Percentiles rank a stretch among this genome's conserved stretches.
These are phyloP conservation scores for Sporophila hypoxantha DNA, from an alignment of 2,113 vertebrate genomes.

Conservation along the genomic window DNA sequence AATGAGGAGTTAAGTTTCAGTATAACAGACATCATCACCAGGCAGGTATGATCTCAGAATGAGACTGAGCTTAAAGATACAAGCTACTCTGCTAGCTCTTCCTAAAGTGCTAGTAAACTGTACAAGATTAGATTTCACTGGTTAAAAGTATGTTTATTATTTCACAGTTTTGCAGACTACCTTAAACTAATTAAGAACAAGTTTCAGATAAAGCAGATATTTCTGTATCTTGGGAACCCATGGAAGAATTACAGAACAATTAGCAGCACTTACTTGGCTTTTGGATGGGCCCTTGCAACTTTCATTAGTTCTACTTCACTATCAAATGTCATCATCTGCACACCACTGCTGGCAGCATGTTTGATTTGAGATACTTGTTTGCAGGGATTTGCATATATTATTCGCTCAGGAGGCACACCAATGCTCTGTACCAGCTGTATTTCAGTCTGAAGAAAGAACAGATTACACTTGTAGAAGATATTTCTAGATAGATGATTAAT, in stretches of 20 bases:
- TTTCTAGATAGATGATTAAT: background rate
- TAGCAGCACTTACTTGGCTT: slow-evolving; percentile 84
- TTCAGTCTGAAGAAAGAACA: slow-evolving; percentile 76
- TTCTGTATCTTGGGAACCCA: background rate
- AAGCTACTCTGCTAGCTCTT: background rate
- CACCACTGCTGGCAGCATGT: slow-evolving; percentile 88
- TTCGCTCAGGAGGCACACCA: slow-evolving; percentile 85
- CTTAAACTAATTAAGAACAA: background rate
- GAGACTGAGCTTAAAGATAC: background rate
- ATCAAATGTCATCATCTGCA: slow-evolving; percentile 98
- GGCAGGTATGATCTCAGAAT: background rate
- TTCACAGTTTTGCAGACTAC: background rate
- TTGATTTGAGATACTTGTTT: slow-evolving; percentile 98
- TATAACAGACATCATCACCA: background rate
- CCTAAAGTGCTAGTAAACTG: background rate
- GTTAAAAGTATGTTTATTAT: background rate
- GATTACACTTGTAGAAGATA: background rate
- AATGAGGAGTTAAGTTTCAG: background rate
- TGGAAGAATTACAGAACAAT: background rate
- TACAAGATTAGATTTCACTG: background rate
- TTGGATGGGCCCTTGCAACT: slow-evolving; percentile 87
- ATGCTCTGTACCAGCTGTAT: slow-evolving; percentile 91
- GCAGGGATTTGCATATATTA: slow-evolving; percentile 98
- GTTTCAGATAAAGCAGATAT: background rate
- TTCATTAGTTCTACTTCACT: slow-evolving; percentile 95